Evolutionary conservation across 2,888 invertebrate genomes (phyloP).

Genomic region (Brachyopa scutellaris): DNA sequence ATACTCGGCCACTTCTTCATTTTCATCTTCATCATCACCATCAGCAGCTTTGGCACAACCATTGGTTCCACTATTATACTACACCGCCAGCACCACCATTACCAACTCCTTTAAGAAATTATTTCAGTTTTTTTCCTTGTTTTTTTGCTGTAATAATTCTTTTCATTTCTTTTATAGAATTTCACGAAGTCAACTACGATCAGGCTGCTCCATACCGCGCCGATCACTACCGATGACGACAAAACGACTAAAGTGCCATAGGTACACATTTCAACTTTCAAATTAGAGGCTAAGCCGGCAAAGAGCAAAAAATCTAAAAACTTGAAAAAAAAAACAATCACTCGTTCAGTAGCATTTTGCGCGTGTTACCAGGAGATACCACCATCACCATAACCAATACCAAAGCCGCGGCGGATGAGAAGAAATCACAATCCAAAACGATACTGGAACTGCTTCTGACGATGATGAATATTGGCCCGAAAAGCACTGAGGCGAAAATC

Average conservation of each 20-base stretch:
- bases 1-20: slow-evolving; percentile 46
- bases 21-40: slow-evolving; percentile 29
- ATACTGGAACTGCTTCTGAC: slow-evolving; percentile 33
- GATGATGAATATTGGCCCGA: slow-evolving; percentile 68
- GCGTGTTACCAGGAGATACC: slow-evolving; percentile 63
- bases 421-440: slow-evolving; percentile 25
- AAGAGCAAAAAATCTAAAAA: slow-evolving; percentile 7
- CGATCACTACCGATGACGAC: slow-evolving; percentile 66
- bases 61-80: slow-evolving; percentile 45
- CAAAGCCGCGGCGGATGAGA: neutral
- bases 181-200: slow-evolving; percentile 60
- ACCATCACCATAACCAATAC: neutral
- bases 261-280: slow-evolving; percentile 72
- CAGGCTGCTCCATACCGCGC: slow-evolving; percentile 50
- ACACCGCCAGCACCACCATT: slow-evolving; percentile 18
- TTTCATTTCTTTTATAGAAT: slow-evolving; percentile 70
- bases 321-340: slow-evolving; percentile 41
- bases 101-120: slow-evolving; percentile 52
- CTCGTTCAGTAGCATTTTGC: slow-evolving; percentile 68
- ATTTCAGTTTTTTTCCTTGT: no score
- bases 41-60: slow-evolving; percentile 12
- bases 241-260: slow-evolving; percentile 71
- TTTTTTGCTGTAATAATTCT: slow-evolving; percentile 69
- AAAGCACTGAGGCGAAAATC: slow-evolving; percentile 50
- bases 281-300: slow-evolving; percentile 63